Base-by-base conservation (phyloP, 2,888 invertebrate genomes). In the Cryptocheilus praepositus region DNA sequence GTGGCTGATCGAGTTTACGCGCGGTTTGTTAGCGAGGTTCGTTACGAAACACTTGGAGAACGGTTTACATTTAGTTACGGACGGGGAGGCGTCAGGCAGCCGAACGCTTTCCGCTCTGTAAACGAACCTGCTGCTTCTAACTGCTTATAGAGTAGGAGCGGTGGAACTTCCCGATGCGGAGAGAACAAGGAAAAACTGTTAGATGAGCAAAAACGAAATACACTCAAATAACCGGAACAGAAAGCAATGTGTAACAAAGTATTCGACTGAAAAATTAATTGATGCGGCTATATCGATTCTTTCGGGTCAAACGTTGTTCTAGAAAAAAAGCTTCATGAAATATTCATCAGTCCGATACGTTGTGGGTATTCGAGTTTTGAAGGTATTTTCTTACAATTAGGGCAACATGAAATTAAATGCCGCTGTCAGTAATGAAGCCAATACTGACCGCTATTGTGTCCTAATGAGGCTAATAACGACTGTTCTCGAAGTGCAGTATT, bases 21-120 rank as follows among this genome's bases (percentile, higher is more conserved):
- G 36, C 8, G 36, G 36, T 36, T 36, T 36, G 36, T 36, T 36
- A 36, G 36, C 36, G 8, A 36, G 51, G 25, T 52, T 56, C 51
- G 61, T 61, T 68, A 52, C 25, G 18, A 52, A 64, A 54, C 55
- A 28, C 55, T 43, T n/a, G 36, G 21, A n/a, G 15, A 44, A 18
- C 43, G 56, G 19, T 64, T 52, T 7, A 22, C 46, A 45, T 28
- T 45, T 36, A 46, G 49, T 19, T 7, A 44, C 16, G 22, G 21
- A 19, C 22, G 52, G 16, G n/a, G 3, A 49, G 49, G n/a, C 7
- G 8, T 49, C 36, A 7, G 36, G 36, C 36, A 11, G 36, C 36
- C 36, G 8, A 36, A 36, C 36, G 36, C 36, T 36, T 36, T 36
- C 13, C 36, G 11, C 36, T 36, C 36, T 36, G 36, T 36, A 36